These are phyloP conservation scores for Eulemur mongoz DNA, from an alignment of 2,797 vertebrate genomes.

Conservation along the genomic window DNA sequence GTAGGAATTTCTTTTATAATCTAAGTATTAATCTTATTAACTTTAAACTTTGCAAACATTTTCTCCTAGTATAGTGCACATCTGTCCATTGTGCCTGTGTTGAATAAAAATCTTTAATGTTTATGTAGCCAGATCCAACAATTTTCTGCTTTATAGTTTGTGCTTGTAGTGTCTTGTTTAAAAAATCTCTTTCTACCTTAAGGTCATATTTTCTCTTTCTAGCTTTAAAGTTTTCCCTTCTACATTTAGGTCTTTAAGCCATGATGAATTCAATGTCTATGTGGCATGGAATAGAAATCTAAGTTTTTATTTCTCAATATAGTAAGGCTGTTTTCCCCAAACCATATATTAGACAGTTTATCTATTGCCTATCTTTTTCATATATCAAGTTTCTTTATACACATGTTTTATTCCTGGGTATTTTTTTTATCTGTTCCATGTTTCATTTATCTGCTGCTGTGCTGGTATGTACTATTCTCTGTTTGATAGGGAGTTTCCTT, in stretches of 20 bases:
- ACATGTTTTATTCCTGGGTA: neutral
- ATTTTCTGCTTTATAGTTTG: neutral
- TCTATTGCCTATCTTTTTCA: neutral
- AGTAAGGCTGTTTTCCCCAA: neutral
- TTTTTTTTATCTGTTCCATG: neutral
- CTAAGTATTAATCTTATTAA: neutral
- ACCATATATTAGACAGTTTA: neutral
- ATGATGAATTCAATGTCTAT: neutral
- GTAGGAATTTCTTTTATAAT: neutral
- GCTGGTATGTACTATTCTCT: neutral
- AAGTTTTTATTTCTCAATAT: neutral
- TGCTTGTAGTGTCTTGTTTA: neutral
- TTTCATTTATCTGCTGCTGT: neutral
- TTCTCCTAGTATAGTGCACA: neutral
- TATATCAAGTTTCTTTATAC: neutral
- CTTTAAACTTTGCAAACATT: neutral
- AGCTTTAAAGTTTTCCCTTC: neutral
- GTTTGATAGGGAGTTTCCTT: neutral
- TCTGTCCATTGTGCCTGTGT: neutral
- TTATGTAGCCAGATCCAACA: neutral
- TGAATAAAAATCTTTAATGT: neutral
- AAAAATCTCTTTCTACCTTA: neutral
- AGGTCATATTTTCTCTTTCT: neutral
- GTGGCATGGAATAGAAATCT: neutral
- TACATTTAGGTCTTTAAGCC: neutral